Evolutionary conservation across 2,888 invertebrate species (phyloP), one percentile per base, ranked within the genome.

Genomic region (Euspilapteryx auroguttella): DNA sequence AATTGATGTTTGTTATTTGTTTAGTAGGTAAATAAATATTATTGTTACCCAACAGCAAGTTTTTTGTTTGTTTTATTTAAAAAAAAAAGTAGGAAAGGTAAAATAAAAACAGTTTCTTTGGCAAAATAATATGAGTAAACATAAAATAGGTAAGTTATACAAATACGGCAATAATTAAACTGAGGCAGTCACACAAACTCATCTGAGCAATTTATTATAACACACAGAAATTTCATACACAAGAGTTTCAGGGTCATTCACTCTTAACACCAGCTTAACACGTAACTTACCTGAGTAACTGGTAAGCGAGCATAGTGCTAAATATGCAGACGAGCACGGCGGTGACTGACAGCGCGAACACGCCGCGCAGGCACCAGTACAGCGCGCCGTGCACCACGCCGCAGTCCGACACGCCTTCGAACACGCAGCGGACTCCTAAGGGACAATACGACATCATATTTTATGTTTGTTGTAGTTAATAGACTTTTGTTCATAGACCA

Each of bases 231-330:
- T n/a, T n/a, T n/a, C n/a, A n/a, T n/a, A n/a, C n/a, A n/a, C n/a
- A n/a, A n/a, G n/a, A n/a, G n/a, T n/a, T n/a, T n/a, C n/a, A n/a
- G n/a, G n/a, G n/a, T n/a, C n/a, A n/a, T n/a, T n/a, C n/a, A n/a
- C n/a, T n/a, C n/a, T n/a, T n/a, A n/a, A n/a, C n/a, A n/a, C n/a
- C n/a, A n/a, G n/a, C n/a, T n/a, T n/a, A n/a, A n/a, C n/a, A n/a
- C n/a, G n/a, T n/a, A n/a, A 34, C 45, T 44, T 2, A 87, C 87
- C 86, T 88, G 29, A 91, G 68, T 34, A 94, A 76, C 56, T 94
- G 93, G 52, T 93, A 94, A 7, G 93, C 89, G 31, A 94, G 81
- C 93, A 94, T 93, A 49, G 91, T 90, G 38, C 92, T 90, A 55
- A 92, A 93, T 39, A 94, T 92, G 64, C 92, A 93, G 27, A 93